Evolutionary conservation across 2,888 invertebrate genomes (phyloP).

Genomic region (Protophormia terraenovae): DNA sequence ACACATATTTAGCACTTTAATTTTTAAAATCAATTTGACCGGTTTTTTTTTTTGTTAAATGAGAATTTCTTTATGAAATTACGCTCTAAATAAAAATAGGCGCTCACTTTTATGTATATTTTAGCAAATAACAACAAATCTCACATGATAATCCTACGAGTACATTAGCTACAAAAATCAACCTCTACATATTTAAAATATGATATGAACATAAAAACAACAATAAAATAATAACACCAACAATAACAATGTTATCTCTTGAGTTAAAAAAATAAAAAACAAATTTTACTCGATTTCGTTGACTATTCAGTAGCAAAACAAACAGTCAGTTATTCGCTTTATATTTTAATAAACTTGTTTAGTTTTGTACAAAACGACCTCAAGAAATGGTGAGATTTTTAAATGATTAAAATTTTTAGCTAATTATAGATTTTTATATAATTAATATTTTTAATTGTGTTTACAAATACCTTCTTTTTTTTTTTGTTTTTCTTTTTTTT

Average conservation of each 20-base stretch:
- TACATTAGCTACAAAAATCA: neutral
- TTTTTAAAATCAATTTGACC: conserved; percentile 29
- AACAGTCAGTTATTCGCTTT: conserved; percentile 38
- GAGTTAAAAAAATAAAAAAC: conserved; percentile 26
- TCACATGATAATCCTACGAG: conserved; percentile 36
- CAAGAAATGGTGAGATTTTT: conserved; percentile 53
- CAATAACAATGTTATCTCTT: conserved; percentile 54
- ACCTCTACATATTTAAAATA: neutral
- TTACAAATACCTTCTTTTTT: neutral
- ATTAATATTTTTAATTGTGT: neutral
- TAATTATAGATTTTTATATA: neutral
- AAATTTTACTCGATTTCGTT: conserved; percentile 14
- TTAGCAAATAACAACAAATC: conserved; percentile 1
- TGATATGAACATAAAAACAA: neutral
- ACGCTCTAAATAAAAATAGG: neutral
- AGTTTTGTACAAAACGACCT: conserved; percentile 36
- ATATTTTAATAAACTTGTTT: conserved; percentile 21
- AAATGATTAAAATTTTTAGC: neutral
- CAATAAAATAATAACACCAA: neutral
- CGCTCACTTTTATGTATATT: neutral
- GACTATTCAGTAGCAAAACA: conserved; percentile 33
- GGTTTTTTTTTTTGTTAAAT: conserved; percentile 49
- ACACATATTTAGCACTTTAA: conserved; percentile 21
- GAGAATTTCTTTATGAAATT: neutral
- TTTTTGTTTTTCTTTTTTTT: conserved; percentile 28